A percentile compares a stretch with the other conserved stretches of the same genome.
Evolutionary conservation across 1,140 invertebrate genomes (phyloP).

Genomic region (Leptoteleia sp.): DNA sequence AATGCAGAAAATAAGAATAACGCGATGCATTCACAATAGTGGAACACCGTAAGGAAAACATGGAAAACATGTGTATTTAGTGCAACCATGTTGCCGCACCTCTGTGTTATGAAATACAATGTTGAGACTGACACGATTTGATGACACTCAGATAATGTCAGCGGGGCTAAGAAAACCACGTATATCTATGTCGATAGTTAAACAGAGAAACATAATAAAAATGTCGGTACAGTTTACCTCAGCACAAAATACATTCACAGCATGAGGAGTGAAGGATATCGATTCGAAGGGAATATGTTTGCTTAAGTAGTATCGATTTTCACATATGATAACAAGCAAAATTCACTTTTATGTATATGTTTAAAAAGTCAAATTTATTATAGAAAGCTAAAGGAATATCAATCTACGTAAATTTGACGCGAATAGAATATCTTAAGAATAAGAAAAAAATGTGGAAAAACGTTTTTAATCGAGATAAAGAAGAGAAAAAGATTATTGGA

Average conservation of each 20-base stretch:
- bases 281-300: background rate
- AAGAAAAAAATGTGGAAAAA: too few species aligned
- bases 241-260: slow-evolving; percentile 25
- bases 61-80: slow-evolving; percentile 15
- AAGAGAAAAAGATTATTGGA: too few species aligned
- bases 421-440: too few species aligned
- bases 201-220: slow-evolving; percentile 43
- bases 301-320: background rate
- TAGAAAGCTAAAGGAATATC: too few species aligned
- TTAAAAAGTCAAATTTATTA: too few species aligned
- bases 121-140: slow-evolving; percentile 34
- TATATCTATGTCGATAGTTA: slow-evolving; percentile 38
- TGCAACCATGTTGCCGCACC: slow-evolving; percentile 31
- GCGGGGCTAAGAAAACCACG: slow-evolving; percentile 34
- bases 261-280: background rate
- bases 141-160: slow-evolving; percentile 37
- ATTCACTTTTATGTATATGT: background rate
- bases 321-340: background rate
- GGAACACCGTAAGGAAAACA: slow-evolving; percentile 6
- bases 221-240: slow-evolving; percentile 25
- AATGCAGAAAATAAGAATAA: too few species aligned
- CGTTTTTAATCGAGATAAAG: too few species aligned
- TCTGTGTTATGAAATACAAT: slow-evolving; percentile 31
- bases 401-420: too few species aligned
- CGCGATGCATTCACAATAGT: slow-evolving; percentile 1